Evolutionary conservation across 2,797 vertebrate species (phyloP).

Genomic region (Emydoidea blandingii): DNA sequence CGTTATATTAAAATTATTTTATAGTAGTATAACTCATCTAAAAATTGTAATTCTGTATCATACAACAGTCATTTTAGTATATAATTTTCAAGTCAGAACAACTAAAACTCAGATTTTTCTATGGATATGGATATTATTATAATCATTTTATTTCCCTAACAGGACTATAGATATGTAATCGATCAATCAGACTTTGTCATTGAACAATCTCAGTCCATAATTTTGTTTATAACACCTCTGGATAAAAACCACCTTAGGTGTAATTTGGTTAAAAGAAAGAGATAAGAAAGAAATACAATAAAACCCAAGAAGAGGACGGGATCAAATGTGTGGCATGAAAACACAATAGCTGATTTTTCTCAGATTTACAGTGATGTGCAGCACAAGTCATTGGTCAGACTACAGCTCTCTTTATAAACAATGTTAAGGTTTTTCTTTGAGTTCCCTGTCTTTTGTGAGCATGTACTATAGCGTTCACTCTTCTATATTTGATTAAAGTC

Average conservation of each 20-base stretch:
- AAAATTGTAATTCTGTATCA: slow-evolving; percentile 29
- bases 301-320: not conserved
- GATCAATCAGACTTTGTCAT: not conserved
- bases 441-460: not conserved
- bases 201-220: not conserved
- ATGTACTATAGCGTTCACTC: slow-evolving; percentile 50
- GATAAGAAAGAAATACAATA: not conserved
- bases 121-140: not conserved
- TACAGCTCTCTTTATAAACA: not conserved
- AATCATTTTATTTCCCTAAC: not conserved
- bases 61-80: slow-evolving; percentile 21
- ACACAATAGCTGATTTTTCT: not conserved
- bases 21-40: slow-evolving; percentile 18
- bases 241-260: not conserved
- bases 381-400: too few species aligned
- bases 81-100: not conserved
- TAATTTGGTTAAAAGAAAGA: fast-evolving
- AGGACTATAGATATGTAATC: not conserved
- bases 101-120: slow-evolving; percentile 2
- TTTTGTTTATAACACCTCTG: not conserved
- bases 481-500: slow-evolving; percentile 59
- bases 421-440: not conserved
- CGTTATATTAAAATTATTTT: slow-evolving; percentile 46
- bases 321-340: not conserved
- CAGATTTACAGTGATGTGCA: not conserved